Evolutionary conservation across 2,888 invertebrate genomes (phyloP).

Genomic region (Pyrocoelia pectoralis): DNA sequence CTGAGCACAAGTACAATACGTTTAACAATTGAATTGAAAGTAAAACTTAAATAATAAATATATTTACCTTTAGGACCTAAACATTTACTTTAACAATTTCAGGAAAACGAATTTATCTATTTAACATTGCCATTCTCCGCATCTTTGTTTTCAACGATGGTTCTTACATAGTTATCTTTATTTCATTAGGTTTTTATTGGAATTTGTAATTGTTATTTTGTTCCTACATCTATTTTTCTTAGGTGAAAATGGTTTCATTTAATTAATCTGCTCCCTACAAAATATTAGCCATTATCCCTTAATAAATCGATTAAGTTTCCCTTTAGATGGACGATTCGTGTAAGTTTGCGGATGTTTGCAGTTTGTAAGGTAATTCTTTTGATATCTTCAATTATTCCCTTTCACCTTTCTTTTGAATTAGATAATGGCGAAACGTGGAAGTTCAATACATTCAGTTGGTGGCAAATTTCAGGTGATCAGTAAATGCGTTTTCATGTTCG

Average conservation of each 20-base stretch:
- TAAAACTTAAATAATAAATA: conserved; percentile 7
- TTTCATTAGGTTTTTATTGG: conserved; percentile 8
- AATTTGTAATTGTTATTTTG: conserved; percentile 10
- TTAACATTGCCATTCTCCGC: conserved; percentile 9
- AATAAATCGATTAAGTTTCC: too few relatives aligned
- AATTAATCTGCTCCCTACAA: neutral
- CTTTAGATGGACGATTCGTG: too few relatives aligned
- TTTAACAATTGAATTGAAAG: conserved; percentile 2
- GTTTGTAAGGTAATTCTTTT: too few relatives aligned
- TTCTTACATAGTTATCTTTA: conserved; percentile 8
- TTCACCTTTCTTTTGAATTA: too few relatives aligned
- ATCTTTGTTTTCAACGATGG: conserved; percentile 10
- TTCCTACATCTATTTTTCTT: conserved; percentile 3
- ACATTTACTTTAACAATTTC: conserved; percentile 8
- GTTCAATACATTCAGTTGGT: too few relatives aligned
- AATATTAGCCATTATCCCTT: too few relatives aligned
- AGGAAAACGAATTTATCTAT: conserved; percentile 12
- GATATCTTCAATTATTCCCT: too few relatives aligned
- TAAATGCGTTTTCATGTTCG: too few relatives aligned
- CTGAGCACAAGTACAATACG: too few relatives aligned
- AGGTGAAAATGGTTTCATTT: neutral
- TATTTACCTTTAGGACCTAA: conserved; percentile 8
- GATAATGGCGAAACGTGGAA: too few relatives aligned
- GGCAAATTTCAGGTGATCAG: too few relatives aligned
- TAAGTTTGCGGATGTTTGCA: too few relatives aligned